These are phyloP conservation scores for Setipinna tenuifilis DNA, from an alignment of 2,797 vertebrate species.

Conservation along the genomic window DNA sequence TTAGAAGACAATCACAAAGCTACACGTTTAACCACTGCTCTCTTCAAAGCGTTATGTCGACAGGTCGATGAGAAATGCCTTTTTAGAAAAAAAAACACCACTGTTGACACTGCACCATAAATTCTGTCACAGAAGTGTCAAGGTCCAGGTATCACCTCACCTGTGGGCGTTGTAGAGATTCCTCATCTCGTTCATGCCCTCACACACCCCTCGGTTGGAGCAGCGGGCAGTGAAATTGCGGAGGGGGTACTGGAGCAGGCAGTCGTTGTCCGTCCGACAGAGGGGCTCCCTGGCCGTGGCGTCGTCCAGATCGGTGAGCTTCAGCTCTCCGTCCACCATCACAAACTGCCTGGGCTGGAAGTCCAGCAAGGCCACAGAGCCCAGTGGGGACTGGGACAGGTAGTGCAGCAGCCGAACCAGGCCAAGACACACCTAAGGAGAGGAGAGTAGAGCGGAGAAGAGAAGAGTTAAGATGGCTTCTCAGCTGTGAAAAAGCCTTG, in stretches of 20 bases:
- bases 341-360: constrained; percentile 94
- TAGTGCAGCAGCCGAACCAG: constrained; percentile 86
- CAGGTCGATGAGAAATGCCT: background rate
- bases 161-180: constrained; percentile 93
- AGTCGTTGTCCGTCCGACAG: constrained; percentile 79
- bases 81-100: background rate
- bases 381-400: constrained; percentile 86
- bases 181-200: constrained; percentile 86
- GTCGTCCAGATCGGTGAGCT: constrained; percentile 91
- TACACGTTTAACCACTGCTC: background rate
- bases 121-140: constrained; percentile 39
- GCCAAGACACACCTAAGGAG: constrained; percentile 85
- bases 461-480: too few relatives aligned
- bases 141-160: constrained; percentile 61
- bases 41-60: background rate
- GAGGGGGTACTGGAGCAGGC: constrained; percentile 82
- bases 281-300: constrained; percentile 76
- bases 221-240: constrained; percentile 82
- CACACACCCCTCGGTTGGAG: constrained; percentile 71
- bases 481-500: too few relatives aligned
- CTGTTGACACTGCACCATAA: background rate
- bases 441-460: constrained; percentile 20
- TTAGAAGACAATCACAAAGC: background rate
- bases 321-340: constrained; percentile 84
- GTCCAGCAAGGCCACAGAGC: constrained; percentile 88